Evolutionary conservation across 2,797 vertebrate species (phyloP).

Genomic region (Melanotaenia nigrans): DNA sequence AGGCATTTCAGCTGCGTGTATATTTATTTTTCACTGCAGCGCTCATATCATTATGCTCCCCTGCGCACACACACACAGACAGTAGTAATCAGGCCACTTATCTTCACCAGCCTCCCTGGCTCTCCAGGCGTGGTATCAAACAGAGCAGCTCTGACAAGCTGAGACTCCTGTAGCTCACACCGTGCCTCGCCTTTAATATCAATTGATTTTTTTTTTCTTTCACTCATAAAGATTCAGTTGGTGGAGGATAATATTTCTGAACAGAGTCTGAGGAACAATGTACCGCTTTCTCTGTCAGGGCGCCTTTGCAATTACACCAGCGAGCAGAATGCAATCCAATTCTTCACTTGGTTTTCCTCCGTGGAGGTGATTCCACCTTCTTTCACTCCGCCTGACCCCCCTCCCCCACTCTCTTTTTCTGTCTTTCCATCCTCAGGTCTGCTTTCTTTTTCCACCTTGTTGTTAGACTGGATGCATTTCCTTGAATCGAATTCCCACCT

Average conservation of each 20-base stretch:
- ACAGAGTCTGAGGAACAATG: slow-evolving; percentile 49
- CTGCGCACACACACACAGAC: background rate
- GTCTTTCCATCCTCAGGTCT: slow-evolving; percentile 10
- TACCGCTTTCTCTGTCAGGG: slow-evolving; percentile 59
- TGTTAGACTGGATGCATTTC: slow-evolving; percentile 28
- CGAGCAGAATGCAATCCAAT: slow-evolving; percentile 62
- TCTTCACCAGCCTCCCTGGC: slow-evolving; percentile 50
- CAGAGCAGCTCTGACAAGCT: slow-evolving; percentile 58
- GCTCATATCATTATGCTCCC: slow-evolving; percentile 38
- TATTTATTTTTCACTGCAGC: slow-evolving; percentile 21
- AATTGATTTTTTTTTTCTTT: slow-evolving; percentile 66
- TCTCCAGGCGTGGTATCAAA: slow-evolving; percentile 69
- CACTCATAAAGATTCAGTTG: slow-evolving; percentile 60
- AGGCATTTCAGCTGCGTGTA: slow-evolving; percentile 16
- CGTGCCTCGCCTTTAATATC: slow-evolving; percentile 67
- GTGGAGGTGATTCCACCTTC: slow-evolving; percentile 57
- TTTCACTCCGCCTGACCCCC: slow-evolving; percentile 2
- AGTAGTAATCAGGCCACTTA: slow-evolving; percentile 64
- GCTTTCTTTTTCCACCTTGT: slow-evolving; percentile 8
- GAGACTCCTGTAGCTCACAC: slow-evolving; percentile 60
- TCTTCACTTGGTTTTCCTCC: slow-evolving; percentile 62
- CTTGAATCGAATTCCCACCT: slow-evolving; percentile 40
- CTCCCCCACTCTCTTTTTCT: background rate
- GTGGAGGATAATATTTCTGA: slow-evolving; percentile 70
- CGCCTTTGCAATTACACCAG: slow-evolving; percentile 62